Evolutionary conservation across 1,140 invertebrate species (phyloP).

Genomic region (Rhagoletis pomonella): DNA sequence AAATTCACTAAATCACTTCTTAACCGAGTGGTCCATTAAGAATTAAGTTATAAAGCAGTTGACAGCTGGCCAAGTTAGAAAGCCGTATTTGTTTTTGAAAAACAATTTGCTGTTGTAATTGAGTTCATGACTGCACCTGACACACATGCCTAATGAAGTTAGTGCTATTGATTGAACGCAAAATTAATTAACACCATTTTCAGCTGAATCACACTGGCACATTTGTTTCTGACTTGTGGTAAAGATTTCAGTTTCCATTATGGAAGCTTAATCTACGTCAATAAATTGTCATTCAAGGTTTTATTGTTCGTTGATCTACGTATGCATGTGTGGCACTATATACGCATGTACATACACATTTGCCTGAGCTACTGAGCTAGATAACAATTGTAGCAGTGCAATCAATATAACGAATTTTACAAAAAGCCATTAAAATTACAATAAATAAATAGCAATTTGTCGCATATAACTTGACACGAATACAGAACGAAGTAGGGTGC

Average conservation of each 20-base stretch:
- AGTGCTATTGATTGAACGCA: conserved; percentile 20
- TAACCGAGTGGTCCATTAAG: too few relatives aligned
- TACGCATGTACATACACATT: background rate
- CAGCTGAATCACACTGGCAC: background rate
- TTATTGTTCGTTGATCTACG: background rate
- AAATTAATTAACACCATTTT: conserved; percentile 41
- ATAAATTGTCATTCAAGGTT: conserved; percentile 17
- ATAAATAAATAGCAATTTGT: conserved; percentile 40
- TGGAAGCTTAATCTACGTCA: background rate
- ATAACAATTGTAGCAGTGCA: background rate
- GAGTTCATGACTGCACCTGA: too few relatives aligned
- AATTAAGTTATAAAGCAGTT: too few relatives aligned
- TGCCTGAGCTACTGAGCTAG: background rate
- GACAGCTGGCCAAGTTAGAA: too few relatives aligned
- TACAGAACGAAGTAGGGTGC: background rate
- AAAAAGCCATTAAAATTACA: conserved; percentile 42
- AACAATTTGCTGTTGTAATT: too few relatives aligned
- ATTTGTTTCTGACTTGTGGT: background rate
- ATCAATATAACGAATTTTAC: conserved; percentile 27
- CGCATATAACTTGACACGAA: conserved; percentile 2
- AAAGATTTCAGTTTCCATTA: background rate
- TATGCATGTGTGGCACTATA: background rate
- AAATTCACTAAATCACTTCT: too few relatives aligned
- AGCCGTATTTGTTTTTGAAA: too few relatives aligned
- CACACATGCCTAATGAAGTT: too few relatives aligned